Evolutionary conservation across 2,113 vertebrate species (phyloP).

Genomic region (Dromaius novaehollandiae): DNA sequence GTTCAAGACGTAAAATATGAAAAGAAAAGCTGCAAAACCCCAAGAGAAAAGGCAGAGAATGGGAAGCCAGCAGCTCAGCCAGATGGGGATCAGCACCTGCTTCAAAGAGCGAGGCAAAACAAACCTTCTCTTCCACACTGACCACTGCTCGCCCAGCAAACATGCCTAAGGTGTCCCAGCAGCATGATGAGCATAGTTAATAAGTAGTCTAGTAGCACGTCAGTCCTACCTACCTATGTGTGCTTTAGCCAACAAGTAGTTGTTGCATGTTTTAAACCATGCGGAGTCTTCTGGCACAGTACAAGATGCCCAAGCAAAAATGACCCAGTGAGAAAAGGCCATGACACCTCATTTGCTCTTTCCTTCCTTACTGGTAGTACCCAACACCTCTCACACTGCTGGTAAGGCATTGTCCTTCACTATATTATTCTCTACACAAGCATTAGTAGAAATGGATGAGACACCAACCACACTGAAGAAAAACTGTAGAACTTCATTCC

Average conservation of each 20-base stretch:
- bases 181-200: background rate
- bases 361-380: too few relatives aligned
- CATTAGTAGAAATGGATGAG: too few relatives aligned
- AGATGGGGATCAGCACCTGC: accelerated
- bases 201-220: background rate
- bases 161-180: background rate
- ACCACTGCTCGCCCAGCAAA: background rate
- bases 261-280: background rate
- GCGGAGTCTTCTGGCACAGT: background rate
- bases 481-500: too few relatives aligned
- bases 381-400: too few relatives aligned
- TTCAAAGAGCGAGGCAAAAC: background rate
- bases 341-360: too few relatives aligned
- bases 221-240: background rate
- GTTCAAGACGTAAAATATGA: background rate
- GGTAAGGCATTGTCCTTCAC: too few relatives aligned
- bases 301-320: background rate
- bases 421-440: too few relatives aligned
- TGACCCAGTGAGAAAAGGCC: background rate
- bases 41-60: background rate
- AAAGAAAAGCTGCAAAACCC: background rate
- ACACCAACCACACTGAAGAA: too few relatives aligned
- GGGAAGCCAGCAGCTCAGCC: background rate
- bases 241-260: background rate
- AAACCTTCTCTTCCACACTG: background rate